A percentile compares a stretch with the other conserved stretches of the same genome.
phyloP scores from a whole-genome alignment of 2,888 invertebrate species.

The Athetis lepigone region DNA sequence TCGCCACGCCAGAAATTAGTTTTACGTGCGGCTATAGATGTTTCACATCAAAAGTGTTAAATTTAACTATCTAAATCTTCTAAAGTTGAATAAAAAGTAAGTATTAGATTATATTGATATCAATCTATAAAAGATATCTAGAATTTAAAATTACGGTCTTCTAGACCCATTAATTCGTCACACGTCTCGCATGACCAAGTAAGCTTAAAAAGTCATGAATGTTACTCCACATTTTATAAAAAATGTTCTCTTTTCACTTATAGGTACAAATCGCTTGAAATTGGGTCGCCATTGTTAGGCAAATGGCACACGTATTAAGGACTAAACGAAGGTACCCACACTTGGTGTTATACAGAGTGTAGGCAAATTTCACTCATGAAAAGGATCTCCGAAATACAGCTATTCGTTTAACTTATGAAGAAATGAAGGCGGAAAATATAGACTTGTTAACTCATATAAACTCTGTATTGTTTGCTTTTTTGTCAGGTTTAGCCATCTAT shows the following conservation, averaged over 20 bases:
- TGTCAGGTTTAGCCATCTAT: no score
- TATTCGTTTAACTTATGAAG: no score
- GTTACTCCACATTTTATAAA: conserved; percentile 14
- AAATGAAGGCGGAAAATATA: no score
- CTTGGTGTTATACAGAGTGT: not conserved
- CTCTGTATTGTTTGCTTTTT: no score
- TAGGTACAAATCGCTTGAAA: conserved; percentile 42
- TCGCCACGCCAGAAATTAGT: no score
- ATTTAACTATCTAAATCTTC: no score
- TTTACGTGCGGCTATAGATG: no score
- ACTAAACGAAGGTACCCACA: conserved; percentile 5
- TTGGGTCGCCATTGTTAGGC: conserved; percentile 38
- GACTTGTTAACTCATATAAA: no score
- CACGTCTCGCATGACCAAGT: conserved; percentile 27
- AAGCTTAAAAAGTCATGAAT: conserved; percentile 19
- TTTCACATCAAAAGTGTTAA: no score
- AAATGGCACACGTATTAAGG: conserved; percentile 24
- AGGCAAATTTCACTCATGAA: not conserved
- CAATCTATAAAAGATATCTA: not conserved
- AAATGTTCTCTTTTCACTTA: conserved; percentile 20
- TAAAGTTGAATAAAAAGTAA: no score
- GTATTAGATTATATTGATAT: no score
- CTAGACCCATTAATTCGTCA: conserved; percentile 9
- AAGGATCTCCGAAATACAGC: not conserved
- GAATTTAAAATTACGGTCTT: not conserved